A percentile compares a stretch with the other conserved stretches of the same genome.
phyloP scores from a whole-genome alignment of 2,113 vertebrate genomes.

The Hemichromis elongatus region DNA sequence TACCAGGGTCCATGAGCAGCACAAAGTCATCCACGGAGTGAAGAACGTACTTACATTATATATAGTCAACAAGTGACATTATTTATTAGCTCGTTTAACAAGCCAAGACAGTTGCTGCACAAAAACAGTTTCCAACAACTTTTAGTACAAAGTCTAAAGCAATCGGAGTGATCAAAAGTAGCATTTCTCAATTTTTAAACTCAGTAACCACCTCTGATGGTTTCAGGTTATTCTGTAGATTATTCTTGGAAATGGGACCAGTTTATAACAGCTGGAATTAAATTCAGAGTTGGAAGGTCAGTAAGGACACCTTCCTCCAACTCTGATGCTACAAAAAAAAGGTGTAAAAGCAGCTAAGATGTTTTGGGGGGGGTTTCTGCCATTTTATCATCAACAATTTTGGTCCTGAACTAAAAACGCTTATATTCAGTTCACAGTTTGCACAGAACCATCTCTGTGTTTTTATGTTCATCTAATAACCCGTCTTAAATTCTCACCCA shows the following conservation, averaged over 20 bases:
- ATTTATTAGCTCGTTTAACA: not conserved
- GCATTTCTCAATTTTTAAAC: not conserved
- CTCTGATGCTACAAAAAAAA: not conserved
- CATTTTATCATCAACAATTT: not conserved
- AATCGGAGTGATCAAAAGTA: not conserved
- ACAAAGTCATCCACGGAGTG: not conserved
- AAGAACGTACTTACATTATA: not conserved
- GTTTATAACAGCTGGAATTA: not conserved
- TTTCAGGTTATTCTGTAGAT: not conserved
- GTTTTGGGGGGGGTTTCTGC: not conserved
- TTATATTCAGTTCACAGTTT: not conserved
- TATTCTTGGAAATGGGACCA: not conserved
- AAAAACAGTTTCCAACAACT: not conserved
- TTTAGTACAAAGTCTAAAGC: not conserved
- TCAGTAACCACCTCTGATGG: not conserved
- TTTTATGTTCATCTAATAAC: not conserved
- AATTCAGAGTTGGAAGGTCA: not conserved
- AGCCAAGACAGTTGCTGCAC: not conserved
- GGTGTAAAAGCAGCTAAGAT: not conserved
- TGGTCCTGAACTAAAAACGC: not conserved
- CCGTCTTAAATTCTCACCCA: not conserved
- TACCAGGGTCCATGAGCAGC: no score
- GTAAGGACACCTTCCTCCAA: not conserved
- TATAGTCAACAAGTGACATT: not conserved
- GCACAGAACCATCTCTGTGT: not conserved